Percentiles rank a stretch among this genome's conserved stretches.
Conservation (phyloP, 2,888 invertebrate species). For the Tiliacea citrago region DNA sequence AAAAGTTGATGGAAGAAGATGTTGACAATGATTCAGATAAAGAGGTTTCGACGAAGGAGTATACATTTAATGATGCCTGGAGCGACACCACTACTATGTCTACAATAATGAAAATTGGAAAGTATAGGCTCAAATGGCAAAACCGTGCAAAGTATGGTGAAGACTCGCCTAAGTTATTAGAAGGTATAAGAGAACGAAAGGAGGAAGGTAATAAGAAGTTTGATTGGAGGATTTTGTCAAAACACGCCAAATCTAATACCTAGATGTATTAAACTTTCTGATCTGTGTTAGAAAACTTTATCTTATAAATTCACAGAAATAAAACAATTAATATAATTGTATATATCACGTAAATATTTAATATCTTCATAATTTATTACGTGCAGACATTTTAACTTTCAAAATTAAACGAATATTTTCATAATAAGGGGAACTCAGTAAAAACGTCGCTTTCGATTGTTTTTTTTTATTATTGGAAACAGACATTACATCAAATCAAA, state of each 20-base stretch:
- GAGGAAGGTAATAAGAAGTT: not conserved
- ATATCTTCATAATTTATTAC: not conserved
- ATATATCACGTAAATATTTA: not conserved
- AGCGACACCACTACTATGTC: not conserved
- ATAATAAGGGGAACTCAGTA: not conserved
- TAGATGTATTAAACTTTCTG: not conserved
- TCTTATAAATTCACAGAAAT: not conserved
- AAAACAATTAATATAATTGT: not conserved
- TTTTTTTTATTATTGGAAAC: slow-evolving; percentile 34
- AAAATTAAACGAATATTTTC: not conserved
- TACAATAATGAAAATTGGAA: not conserved
- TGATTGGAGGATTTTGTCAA: not conserved
- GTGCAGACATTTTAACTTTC: not conserved
- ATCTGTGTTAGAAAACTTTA: not conserved
- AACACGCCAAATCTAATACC: too few relatives aligned
- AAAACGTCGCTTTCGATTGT: not conserved
- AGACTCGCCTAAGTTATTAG: too few relatives aligned
- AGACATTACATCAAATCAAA: slow-evolving; percentile 43
- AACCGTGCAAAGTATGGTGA: not conserved
- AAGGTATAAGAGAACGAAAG: not conserved
- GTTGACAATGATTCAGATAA: not conserved
- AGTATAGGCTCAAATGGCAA: not conserved
- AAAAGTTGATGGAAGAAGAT: not conserved
- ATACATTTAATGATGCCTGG: not conserved
- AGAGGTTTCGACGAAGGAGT: not conserved